Evolutionary conservation across 2,888 invertebrate species (phyloP).

Genomic region (Thysanoteuthis rhombus): DNA sequence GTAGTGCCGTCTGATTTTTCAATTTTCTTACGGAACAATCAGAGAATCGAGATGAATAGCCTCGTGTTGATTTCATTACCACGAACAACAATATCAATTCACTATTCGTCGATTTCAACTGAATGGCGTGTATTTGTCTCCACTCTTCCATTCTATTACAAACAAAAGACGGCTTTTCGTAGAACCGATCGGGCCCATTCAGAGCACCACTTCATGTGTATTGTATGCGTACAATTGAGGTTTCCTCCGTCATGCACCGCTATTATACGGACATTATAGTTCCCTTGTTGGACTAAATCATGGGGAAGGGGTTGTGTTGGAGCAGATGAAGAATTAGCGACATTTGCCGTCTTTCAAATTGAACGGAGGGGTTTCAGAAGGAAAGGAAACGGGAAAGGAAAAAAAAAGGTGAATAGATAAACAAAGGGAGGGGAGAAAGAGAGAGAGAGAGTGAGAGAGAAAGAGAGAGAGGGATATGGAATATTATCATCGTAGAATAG

Average conservation of each 20-base stretch:
- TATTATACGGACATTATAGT: constrained; percentile 28
- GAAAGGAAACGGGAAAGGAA: neutral
- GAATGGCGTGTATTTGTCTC: constrained; percentile 29
- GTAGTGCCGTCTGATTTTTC: constrained; percentile 20
- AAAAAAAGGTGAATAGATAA: neutral
- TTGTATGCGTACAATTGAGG: constrained; percentile 23
- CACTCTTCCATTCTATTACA: constrained; percentile 14
- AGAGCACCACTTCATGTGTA: constrained; percentile 27
- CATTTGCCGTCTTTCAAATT: constrained; percentile 25
- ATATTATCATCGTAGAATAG: neutral
- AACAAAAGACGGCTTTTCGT: constrained; percentile 24
- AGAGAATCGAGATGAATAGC: neutral
- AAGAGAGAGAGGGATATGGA: neutral
- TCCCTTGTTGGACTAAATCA: constrained; percentile 29
- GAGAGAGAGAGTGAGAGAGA: neutral
- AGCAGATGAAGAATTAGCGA: constrained; percentile 29
- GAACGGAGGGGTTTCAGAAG: neutral
- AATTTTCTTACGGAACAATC: constrained; percentile 26
- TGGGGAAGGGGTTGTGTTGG: constrained; percentile 23
- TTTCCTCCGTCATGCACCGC: constrained; percentile 28
- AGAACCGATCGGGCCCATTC: constrained; percentile 20
- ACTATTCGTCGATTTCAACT: constrained; percentile 29
- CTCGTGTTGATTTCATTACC: constrained; percentile 31
- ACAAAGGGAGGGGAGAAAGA: neutral
- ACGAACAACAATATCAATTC: constrained; percentile 30